Evolutionary conservation across 64 coral and sea anemone genomes (phyloP).

Genomic region (Stichodactyla mertensii): DNA sequence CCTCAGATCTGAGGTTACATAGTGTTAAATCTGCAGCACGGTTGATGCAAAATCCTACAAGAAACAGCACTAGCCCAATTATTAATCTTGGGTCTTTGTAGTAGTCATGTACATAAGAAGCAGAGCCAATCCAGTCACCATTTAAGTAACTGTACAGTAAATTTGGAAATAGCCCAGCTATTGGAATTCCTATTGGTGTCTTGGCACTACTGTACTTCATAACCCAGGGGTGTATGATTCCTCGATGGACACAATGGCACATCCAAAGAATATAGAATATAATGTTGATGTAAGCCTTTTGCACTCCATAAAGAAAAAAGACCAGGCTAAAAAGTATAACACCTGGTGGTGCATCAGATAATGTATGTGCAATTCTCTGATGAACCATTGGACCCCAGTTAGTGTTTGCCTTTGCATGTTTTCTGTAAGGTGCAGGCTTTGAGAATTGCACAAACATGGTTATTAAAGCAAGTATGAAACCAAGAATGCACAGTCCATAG

Average conservation of each 20-base stretch:
- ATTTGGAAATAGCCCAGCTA: conserved; percentile 36
- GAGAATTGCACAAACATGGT: conserved; percentile 22
- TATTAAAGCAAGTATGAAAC: conserved; percentile 35
- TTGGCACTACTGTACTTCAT: conserved; percentile 53
- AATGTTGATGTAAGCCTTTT: conserved; percentile 35
- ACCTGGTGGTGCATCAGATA: conserved; percentile 41
- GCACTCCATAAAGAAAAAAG: conserved; percentile 44
- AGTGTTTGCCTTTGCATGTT: background rate
- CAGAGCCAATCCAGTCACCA: conserved; percentile 42
- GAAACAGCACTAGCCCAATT: conserved; percentile 26
- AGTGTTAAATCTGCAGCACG: conserved; percentile 36
- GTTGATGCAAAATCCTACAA: conserved; percentile 42
- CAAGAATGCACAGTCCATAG: conserved; percentile 42
- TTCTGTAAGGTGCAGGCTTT: conserved; percentile 49
- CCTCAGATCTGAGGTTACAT: conserved; percentile 15
- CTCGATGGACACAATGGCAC: conserved; percentile 54
- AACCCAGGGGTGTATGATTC: conserved; percentile 46
- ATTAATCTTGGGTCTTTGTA: conserved; percentile 47
- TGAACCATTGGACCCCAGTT: conserved; percentile 38
- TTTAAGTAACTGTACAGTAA: conserved; percentile 46
- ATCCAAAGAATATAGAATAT: conserved; percentile 35
- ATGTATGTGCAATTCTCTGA: conserved; percentile 39
- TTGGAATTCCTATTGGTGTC: conserved; percentile 36
- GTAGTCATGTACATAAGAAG: conserved; percentile 15
- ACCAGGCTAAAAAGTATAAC: conserved; percentile 36